Conservation (phyloP, 2,888 invertebrate genomes). For the Tiliacea citrago region DNA sequence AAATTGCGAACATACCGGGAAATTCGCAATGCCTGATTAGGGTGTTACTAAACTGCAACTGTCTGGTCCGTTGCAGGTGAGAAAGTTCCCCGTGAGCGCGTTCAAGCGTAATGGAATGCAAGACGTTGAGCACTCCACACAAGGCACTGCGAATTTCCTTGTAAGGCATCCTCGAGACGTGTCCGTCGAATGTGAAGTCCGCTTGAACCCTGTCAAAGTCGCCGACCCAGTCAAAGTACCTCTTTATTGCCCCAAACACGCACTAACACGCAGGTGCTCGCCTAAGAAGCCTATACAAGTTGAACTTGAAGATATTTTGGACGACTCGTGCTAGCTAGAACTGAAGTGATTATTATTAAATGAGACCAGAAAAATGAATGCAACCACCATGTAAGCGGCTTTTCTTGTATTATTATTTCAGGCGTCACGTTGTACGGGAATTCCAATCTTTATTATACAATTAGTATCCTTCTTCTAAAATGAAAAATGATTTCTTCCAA, state of each 20-base stretch:
- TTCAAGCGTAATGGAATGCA: slow-evolving; percentile 89
- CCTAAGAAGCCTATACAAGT: slow-evolving; percentile 81
- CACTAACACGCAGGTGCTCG: slow-evolving; percentile 63
- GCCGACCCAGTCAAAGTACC: slow-evolving; percentile 83
- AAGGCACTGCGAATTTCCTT: slow-evolving; percentile 84
- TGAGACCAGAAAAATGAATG: slow-evolving; percentile 63
- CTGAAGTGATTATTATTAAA: slow-evolving; percentile 47
- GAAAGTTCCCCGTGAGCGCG: slow-evolving; percentile 82
- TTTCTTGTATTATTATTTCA: slow-evolving; percentile 65
- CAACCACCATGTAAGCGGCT: slow-evolving; percentile 70
- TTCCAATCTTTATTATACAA: slow-evolving; percentile 42
- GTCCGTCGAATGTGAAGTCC: slow-evolving; percentile 78
- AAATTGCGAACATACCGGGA: slow-evolving; percentile 47
- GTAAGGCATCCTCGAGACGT: slow-evolving; percentile 81
- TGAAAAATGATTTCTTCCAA: not conserved
- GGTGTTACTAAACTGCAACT: slow-evolving; percentile 74
- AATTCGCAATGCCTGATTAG: slow-evolving; percentile 58
- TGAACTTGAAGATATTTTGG: slow-evolving; percentile 79
- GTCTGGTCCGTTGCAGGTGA: slow-evolving; percentile 86
- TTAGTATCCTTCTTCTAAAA: not conserved
- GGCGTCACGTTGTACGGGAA: slow-evolving; percentile 57
- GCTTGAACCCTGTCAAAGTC: slow-evolving; percentile 72
- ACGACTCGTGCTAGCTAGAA: slow-evolving; percentile 65
- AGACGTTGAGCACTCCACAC: slow-evolving; percentile 85
- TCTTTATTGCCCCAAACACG: slow-evolving; percentile 61